Conservation (phyloP, 2,113 vertebrate species). For the Sceloporus undulatus region DNA sequence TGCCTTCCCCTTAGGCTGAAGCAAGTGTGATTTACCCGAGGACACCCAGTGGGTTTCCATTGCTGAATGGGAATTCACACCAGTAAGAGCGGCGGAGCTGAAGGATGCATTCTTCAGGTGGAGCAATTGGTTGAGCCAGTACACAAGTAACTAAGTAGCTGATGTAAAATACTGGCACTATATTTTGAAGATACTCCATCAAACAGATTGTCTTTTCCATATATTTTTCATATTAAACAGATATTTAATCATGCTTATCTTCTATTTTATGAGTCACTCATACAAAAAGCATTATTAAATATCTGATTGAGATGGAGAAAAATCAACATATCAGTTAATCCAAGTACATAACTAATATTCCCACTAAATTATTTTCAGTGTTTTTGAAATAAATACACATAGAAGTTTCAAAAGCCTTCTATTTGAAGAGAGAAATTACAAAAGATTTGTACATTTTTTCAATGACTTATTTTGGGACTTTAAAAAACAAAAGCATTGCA, state of each 20-base stretch:
- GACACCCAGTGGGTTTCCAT: no score
- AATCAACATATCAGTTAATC: neutral
- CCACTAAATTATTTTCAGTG: neutral
- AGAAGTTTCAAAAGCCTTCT: no score
- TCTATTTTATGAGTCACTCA: neutral
- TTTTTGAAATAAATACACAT: neutral
- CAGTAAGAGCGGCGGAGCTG: neutral
- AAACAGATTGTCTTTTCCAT: constrained; percentile 3
- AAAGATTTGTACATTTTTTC: neutral
- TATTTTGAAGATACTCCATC: accelerated
- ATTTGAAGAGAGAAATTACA: no score
- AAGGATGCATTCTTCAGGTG: neutral
- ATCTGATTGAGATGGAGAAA: neutral
- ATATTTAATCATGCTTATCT: neutral
- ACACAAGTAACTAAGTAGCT: neutral
- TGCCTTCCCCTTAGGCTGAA: no score
- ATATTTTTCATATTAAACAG: neutral
- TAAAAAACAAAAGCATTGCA: no score
- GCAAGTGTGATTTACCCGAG: no score
- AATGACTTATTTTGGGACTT: neutral
- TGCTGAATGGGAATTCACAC: no score
- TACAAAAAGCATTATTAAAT: neutral
- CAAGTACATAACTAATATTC: neutral
- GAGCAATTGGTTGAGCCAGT: no score
- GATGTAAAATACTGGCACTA: neutral